A percentile compares a stretch with the other conserved stretches of the same genome.
These are phyloP conservation scores for Pomatostomus ruficeps DNA, from an alignment of 2,113 vertebrate species.

Conservation along the genomic window DNA sequence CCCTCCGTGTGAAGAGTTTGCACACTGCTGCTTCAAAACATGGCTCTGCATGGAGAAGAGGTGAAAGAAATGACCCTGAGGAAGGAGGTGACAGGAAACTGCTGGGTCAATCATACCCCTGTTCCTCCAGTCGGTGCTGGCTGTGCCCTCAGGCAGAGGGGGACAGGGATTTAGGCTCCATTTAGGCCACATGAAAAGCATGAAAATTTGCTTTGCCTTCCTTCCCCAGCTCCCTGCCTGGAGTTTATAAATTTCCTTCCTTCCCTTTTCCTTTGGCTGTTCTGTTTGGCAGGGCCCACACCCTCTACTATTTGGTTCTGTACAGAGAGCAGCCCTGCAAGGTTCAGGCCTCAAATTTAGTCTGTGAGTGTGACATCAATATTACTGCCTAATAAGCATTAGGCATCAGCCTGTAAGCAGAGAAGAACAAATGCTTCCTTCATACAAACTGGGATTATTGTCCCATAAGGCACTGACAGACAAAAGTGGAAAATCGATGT, in stretches of 20 bases:
- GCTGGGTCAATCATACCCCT: background rate
- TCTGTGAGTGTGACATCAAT: background rate
- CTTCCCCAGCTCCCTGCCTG: background rate
- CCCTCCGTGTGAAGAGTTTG: background rate
- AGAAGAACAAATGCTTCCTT: background rate
- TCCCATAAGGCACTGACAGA: constrained; percentile 4
- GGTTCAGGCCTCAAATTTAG: background rate
- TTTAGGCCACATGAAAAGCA: background rate
- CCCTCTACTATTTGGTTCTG: background rate
- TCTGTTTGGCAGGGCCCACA: background rate
- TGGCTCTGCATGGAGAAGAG: background rate
- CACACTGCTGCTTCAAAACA: background rate
- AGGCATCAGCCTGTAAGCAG: background rate
- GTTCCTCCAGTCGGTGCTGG: background rate
- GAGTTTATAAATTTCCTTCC: background rate
- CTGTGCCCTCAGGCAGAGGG: background rate
- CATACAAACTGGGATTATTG: background rate
- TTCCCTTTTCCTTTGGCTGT: background rate
- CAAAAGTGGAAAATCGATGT: background rate
- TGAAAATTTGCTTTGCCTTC: background rate
- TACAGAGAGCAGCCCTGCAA: background rate
- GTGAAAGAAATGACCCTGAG: background rate
- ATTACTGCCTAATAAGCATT: background rate
- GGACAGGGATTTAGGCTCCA: background rate
- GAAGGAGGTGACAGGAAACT: background rate